Percentiles rank a stretch among this genome's conserved stretches.
These are phyloP conservation scores for Caerostris darwini DNA, from an alignment of 1,140 invertebrate species.

Conservation along the genomic window DNA sequence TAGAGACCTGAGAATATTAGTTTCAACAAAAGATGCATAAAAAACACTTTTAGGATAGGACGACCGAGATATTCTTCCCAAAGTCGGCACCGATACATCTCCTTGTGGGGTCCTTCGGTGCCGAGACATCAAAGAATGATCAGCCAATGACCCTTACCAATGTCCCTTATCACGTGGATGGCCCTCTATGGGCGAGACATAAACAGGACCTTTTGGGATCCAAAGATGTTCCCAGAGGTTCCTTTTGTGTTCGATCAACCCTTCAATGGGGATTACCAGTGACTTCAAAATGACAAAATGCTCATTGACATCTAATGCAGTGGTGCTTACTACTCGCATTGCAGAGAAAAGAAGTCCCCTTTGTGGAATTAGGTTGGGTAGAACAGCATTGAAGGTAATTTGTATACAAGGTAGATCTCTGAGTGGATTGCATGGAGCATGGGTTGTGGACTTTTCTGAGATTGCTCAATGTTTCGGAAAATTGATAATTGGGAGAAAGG, in stretches of 20 bases:
- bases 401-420: conserved; percentile 7
- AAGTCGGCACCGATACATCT: not conserved
- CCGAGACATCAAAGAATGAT: not conserved
- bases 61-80: too few species aligned
- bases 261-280: conserved; percentile 48
- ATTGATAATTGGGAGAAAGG: conserved; percentile 10
- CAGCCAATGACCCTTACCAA: not conserved
- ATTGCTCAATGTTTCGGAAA: conserved; percentile 50
- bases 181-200: not conserved
- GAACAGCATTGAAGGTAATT: conserved; percentile 1
- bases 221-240: not conserved
- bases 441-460: conserved; percentile 16
- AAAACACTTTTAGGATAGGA: too few species aligned
- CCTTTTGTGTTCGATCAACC: not conserved
- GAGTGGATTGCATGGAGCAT: not conserved
- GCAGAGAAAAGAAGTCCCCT: not conserved
- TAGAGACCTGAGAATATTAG: too few species aligned
- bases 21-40: too few species aligned
- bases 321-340: not conserved
- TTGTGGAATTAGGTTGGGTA: not conserved
- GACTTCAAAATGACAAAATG: conserved; percentile 50
- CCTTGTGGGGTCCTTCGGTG: conserved; percentile 16
- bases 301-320: conserved; percentile 9
- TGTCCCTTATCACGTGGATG: not conserved
- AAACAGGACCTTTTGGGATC: not conserved